phyloP scores from a whole-genome alignment of 2,113 vertebrate species.

The Calonectris borealis region DNA sequence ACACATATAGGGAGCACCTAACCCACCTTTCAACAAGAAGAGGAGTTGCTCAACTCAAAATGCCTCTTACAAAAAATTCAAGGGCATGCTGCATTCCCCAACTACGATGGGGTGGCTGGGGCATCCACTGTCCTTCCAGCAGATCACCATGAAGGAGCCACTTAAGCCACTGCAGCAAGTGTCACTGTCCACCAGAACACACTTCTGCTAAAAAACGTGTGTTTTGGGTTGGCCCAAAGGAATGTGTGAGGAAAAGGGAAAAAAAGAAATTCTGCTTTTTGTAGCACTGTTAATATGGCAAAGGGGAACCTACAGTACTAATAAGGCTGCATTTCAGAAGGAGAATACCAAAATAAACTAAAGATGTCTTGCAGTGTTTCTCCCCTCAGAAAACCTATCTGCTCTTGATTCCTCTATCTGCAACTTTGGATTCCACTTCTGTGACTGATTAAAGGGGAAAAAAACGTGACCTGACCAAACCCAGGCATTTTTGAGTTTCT shows the following conservation, averaged over 20 bases:
- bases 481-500: slow-evolving; percentile 7
- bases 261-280: neutral
- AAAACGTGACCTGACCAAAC: slow-evolving; percentile 41
- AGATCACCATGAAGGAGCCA: neutral
- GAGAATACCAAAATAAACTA: neutral
- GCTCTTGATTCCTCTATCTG: neutral
- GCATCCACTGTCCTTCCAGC: neutral
- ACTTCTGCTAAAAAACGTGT: neutral
- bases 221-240: neutral
- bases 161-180: neutral
- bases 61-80: neutral
- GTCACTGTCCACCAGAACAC: neutral
- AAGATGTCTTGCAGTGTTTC: neutral
- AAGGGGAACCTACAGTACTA: neutral
- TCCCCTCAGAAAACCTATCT: neutral
- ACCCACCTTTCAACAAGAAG: neutral
- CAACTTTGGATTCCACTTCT: slow-evolving; percentile 19
- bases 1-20: neutral
- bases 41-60: neutral
- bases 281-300: neutral
- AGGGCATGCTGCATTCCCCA: neutral
- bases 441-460: slow-evolving; percentile 14
- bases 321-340: neutral
- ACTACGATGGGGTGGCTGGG: fast-evolving
- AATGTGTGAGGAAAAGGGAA: neutral